Percentiles rank a stretch among this genome's conserved stretches.
These are phyloP conservation scores for Aradophagus sp. DNA, from an alignment of 1,140 invertebrate species.

Conservation along the genomic window DNA sequence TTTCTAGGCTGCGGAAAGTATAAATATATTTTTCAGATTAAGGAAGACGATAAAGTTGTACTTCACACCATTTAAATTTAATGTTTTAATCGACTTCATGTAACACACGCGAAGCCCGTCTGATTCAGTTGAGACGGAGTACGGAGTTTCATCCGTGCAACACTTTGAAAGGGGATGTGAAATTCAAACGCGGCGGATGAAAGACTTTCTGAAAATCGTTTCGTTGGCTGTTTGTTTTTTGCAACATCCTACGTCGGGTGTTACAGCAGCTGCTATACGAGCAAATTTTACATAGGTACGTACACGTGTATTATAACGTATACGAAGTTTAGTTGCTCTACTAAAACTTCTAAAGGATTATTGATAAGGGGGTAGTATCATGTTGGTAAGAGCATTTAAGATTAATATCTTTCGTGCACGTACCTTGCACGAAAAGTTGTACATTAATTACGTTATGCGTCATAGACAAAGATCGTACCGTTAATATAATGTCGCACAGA, in stretches of 20 bases:
- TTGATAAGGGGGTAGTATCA: constrained; percentile 42
- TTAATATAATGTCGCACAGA: constrained; percentile 37
- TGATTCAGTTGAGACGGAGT: neutral
- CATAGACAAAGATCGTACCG: constrained; percentile 54
- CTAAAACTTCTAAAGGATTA: constrained; percentile 51
- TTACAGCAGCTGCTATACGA: constrained; percentile 37
- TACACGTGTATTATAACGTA: constrained; percentile 22
- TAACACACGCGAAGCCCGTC: constrained; percentile 27
- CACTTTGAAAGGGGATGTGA: too few species aligned
- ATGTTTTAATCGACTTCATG: constrained; percentile 37
- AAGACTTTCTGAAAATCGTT: constrained; percentile 14
- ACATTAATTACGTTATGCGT: constrained; percentile 56
- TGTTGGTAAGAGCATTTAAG: constrained; percentile 53
- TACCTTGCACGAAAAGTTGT: constrained; percentile 51
- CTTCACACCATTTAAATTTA: constrained; percentile 36
- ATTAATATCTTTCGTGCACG: constrained; percentile 57
- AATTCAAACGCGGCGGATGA: neutral
- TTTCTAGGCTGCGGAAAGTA: too few species aligned
- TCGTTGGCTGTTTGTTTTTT: constrained; percentile 11
- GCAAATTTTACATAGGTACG: constrained; percentile 31
- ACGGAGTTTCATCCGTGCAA: constrained; percentile 8
- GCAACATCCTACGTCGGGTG: neutral
- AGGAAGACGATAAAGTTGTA: constrained; percentile 29
- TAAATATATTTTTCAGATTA: too few species aligned
- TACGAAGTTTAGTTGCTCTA: constrained; percentile 41